phyloP scores from a whole-genome alignment of 2,113 vertebrate species.

The Hypanus sabinus region DNA sequence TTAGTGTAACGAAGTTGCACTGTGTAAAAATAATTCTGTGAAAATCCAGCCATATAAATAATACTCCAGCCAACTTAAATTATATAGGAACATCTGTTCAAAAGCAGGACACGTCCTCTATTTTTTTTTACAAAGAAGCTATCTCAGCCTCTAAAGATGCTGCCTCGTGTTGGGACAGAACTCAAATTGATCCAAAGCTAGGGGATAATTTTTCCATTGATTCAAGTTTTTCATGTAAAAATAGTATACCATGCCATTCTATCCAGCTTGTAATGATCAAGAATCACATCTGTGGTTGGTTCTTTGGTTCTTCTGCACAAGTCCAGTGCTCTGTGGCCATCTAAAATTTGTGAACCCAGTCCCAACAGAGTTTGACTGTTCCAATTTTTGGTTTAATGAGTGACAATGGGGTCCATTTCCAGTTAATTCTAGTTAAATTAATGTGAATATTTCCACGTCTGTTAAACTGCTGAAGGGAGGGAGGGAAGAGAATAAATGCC shows the following conservation, averaged over 20 bases:
- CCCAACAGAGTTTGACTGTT: neutral
- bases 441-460: neutral
- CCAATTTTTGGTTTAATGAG: neutral
- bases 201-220: neutral
- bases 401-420: neutral
- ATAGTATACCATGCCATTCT: neutral
- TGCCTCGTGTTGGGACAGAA: neutral
- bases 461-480: neutral
- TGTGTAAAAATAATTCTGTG: slow-evolving; percentile 22
- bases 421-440: neutral
- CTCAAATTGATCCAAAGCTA: neutral
- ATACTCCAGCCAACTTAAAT: slow-evolving; percentile 7
- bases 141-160: neutral
- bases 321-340: neutral
- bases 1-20: slow-evolving; percentile 8
- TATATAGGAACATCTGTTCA: slow-evolving; percentile 9
- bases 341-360: neutral
- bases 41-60: neutral
- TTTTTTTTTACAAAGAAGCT: neutral
- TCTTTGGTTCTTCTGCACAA: neutral
- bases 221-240: no score
- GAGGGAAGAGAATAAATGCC: neutral
- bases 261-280: neutral
- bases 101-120: neutral
- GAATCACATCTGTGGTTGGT: no score